Evolutionary conservation across 1,140 invertebrate species (phyloP).

Genomic region (Zaprionus gabonicus): DNA sequence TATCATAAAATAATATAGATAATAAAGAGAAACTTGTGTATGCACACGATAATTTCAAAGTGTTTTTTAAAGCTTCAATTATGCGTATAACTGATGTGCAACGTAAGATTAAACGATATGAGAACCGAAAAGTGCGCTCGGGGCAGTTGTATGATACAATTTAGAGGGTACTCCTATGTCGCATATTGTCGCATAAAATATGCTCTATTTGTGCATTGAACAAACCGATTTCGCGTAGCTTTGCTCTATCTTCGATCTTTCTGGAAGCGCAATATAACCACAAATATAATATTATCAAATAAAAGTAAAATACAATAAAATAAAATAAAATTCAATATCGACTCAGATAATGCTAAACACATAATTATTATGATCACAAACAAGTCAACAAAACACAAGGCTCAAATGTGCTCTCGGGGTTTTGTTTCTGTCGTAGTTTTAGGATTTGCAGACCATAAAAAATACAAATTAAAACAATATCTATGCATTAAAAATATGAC

Average conservation of each 20-base stretch:
- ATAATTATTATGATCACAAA: slow-evolving; percentile 72
- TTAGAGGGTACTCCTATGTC: slow-evolving; percentile 27
- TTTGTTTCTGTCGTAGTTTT: slow-evolving; percentile 30
- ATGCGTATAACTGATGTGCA: slow-evolving; percentile 36
- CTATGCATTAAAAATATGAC: slow-evolving; percentile 71
- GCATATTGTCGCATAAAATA: slow-evolving; percentile 17
- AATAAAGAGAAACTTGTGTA: slow-evolving; percentile 20
- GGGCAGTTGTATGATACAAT: slow-evolving; percentile 72
- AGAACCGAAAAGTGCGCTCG: slow-evolving; percentile 43
- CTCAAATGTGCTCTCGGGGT: slow-evolving; percentile 30
- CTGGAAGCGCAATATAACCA: slow-evolving; percentile 68
- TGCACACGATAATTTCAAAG: slow-evolving; percentile 29
- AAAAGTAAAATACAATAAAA: slow-evolving; percentile 22
- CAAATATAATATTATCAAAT: slow-evolving; percentile 10
- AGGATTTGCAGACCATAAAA: slow-evolving; percentile 44
- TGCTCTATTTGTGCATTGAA: slow-evolving; percentile 71
- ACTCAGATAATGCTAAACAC: slow-evolving; percentile 49
- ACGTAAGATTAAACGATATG: slow-evolving; percentile 4
- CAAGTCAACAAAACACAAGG: slow-evolving; percentile 42
- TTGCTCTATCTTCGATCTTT: slow-evolving; percentile 38
- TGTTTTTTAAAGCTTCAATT: slow-evolving; percentile 44
- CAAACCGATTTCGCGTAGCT: slow-evolving; percentile 30
- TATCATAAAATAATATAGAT: slow-evolving; percentile 17
- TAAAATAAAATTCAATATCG: slow-evolving; percentile 29
- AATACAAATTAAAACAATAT: slow-evolving; percentile 51